A percentile compares a stretch with the other conserved stretches of the same genome.
These are phyloP conservation scores for Drosophila mimetica DNA, from an alignment of 2,888 invertebrate genomes.

Conservation along the genomic window DNA sequence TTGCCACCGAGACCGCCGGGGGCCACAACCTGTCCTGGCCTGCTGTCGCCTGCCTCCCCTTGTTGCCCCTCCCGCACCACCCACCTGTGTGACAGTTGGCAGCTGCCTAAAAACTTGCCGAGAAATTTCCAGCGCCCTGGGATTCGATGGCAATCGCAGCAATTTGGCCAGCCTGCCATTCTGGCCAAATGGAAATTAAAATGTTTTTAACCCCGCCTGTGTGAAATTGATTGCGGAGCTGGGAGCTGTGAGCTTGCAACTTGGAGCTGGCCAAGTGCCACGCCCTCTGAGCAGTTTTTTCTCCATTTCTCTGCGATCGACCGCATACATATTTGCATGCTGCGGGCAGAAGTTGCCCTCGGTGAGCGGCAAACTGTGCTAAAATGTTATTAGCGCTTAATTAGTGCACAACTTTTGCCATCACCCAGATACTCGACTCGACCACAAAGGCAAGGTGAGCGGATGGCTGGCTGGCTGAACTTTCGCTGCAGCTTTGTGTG, in stretches of 20 bases:
- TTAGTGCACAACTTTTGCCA: slow-evolving; percentile 71
- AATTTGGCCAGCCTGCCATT: slow-evolving; percentile 60
- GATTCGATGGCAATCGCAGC: slow-evolving; percentile 69
- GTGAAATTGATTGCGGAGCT: slow-evolving; percentile 42
- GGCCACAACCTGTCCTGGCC: slow-evolving; percentile 49
- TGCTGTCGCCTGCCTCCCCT: slow-evolving; percentile 1
- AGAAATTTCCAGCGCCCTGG: slow-evolving; percentile 62
- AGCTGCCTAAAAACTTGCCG: slow-evolving; percentile 72
- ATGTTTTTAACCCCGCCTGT: slow-evolving; percentile 47
- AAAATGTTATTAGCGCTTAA: slow-evolving; percentile 77
- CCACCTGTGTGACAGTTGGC: slow-evolving; percentile 71
- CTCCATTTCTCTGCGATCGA: slow-evolving; percentile 17
- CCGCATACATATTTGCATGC: slow-evolving; percentile 17
- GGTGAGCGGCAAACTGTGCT: slow-evolving; percentile 51
- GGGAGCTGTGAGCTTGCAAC: background rate
- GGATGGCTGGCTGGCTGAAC: slow-evolving; percentile 35
- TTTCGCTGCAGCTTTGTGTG: slow-evolving; percentile 70
- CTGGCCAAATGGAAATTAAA: slow-evolving; percentile 71
- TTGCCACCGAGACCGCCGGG: slow-evolving; percentile 39
- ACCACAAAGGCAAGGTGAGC: slow-evolving; percentile 53
- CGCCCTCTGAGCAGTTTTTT: background rate
- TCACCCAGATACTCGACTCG: slow-evolving; percentile 32
- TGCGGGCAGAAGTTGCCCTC: slow-evolving; percentile 34
- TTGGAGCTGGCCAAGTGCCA: slow-evolving; percentile 7
- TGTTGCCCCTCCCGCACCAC: background rate